These are phyloP conservation scores for Crypturellus tataupa DNA, from an alignment of 2,797 vertebrate species.

Conservation along the genomic window DNA sequence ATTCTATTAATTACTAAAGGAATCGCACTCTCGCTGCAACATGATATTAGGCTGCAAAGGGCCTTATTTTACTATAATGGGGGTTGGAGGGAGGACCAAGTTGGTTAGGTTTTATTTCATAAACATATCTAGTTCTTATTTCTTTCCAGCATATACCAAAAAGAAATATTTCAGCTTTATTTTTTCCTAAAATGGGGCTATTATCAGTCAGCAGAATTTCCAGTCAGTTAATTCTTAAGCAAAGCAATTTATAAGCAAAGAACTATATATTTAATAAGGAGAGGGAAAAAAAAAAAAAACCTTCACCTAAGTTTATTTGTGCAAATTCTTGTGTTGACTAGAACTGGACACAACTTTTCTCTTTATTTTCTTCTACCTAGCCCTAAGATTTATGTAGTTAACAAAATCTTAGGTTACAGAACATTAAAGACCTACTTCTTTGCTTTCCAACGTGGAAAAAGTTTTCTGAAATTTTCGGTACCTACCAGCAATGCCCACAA, in stretches of 20 bases:
- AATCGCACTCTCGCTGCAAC: conserved; percentile 74
- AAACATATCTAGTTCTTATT: neutral
- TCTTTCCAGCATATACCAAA: neutral
- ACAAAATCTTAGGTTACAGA: neutral
- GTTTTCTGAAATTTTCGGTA: neutral
- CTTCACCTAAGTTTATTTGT: neutral
- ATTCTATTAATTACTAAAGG: conserved; percentile 84
- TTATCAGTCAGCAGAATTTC: neutral
- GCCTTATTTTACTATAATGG: conserved; percentile 2
- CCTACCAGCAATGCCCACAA: accelerated
- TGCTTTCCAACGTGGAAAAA: neutral
- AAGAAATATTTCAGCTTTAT: neutral
- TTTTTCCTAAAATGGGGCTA: neutral
- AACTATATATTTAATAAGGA: neutral
- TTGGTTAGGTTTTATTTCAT: neutral
- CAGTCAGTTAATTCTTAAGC: neutral
- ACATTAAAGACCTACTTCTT: neutral
- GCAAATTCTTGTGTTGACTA: neutral
- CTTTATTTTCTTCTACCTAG: neutral
- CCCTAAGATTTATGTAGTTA: neutral
- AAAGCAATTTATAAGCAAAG: neutral
- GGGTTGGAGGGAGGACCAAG: neutral
- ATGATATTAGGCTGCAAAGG: conserved; percentile 25
- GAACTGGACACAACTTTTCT: neutral
- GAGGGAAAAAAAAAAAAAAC: neutral